A percentile compares a stretch with the other conserved stretches of the same genome.
These are phyloP conservation scores for Vanacampus margaritifer DNA, from an alignment of 2,113 vertebrate species.

Conservation along the genomic window DNA sequence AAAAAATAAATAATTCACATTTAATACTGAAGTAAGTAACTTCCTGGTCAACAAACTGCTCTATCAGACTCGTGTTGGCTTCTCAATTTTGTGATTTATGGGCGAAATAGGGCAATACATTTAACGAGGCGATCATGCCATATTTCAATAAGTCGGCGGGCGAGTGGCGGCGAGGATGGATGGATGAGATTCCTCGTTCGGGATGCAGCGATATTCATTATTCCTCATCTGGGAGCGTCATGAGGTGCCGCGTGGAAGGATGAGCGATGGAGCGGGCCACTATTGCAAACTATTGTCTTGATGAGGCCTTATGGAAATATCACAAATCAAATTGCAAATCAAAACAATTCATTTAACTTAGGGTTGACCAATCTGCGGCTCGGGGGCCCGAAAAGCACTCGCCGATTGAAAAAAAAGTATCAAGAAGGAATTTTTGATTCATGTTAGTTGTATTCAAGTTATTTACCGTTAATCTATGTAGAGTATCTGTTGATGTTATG, in stretches of 20 bases:
- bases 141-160: constrained; percentile 61
- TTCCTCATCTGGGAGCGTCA: constrained; percentile 55
- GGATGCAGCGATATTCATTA: constrained; percentile 68
- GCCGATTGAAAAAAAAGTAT: background rate
- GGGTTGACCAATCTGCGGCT: background rate
- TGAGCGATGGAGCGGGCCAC: constrained; percentile 63
- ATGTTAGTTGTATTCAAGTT: background rate
- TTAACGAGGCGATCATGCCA: constrained; percentile 55
- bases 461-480: background rate
- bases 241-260: constrained; percentile 51
- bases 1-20: too few species aligned
- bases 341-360: background rate
- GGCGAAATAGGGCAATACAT: constrained; percentile 52
- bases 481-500: background rate
- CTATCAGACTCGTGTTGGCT: constrained; percentile 31
- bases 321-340: background rate
- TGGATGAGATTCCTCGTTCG: constrained; percentile 65
- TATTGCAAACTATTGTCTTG: background rate
- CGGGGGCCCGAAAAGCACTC: background rate
- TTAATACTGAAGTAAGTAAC: constrained; percentile 11
- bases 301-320: background rate
- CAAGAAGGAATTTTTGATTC: background rate
- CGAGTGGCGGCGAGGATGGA: constrained; percentile 48
- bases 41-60: constrained; percentile 23
- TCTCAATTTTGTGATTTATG: constrained; percentile 39